Conservation (phyloP, 2,888 invertebrate genomes). For the Acrobasis consociella region DNA sequence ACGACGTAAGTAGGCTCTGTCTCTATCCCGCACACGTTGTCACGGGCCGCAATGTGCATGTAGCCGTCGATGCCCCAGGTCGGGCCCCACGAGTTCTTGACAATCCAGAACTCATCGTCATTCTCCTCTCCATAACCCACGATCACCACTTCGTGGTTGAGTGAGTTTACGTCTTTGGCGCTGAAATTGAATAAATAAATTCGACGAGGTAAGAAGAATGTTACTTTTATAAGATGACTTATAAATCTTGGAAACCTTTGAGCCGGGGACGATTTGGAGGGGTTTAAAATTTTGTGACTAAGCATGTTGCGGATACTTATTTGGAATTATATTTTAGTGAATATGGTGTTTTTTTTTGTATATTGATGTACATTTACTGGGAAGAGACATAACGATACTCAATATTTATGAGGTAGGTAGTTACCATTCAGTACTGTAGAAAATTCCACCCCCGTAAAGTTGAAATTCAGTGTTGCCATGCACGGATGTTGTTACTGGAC, state of each 20-base stretch:
- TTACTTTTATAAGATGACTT: no score
- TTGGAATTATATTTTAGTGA: no score
- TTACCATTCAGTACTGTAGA: slow-evolving; percentile 56
- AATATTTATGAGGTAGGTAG: no score
- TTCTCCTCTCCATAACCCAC: slow-evolving; percentile 93
- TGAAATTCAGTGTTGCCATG: slow-evolving; percentile 85
- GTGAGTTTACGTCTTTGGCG: slow-evolving; percentile 69
- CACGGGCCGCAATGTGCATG: slow-evolving; percentile 91
- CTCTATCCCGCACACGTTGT: slow-evolving; percentile 95
- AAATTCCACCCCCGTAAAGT: slow-evolving; percentile 56
- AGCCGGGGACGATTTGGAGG: no score
- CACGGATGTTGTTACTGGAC: slow-evolving; percentile 93
- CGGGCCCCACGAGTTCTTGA: slow-evolving; percentile 97
- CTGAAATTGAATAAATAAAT: slow-evolving; percentile 67
- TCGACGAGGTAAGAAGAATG: no score
- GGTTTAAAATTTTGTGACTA: no score
- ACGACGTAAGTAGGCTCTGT: slow-evolving; percentile 91
- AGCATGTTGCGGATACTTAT: no score
- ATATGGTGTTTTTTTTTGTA: no score
- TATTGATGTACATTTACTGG: no score
- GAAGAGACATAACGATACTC: no score
- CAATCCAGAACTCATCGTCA: slow-evolving; percentile 94
- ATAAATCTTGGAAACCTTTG: no score
- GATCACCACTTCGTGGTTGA: slow-evolving; percentile 94
- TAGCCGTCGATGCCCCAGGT: slow-evolving; percentile 98